Conservation (phyloP, 2,888 invertebrate species). For the Ctena decussata region DNA sequence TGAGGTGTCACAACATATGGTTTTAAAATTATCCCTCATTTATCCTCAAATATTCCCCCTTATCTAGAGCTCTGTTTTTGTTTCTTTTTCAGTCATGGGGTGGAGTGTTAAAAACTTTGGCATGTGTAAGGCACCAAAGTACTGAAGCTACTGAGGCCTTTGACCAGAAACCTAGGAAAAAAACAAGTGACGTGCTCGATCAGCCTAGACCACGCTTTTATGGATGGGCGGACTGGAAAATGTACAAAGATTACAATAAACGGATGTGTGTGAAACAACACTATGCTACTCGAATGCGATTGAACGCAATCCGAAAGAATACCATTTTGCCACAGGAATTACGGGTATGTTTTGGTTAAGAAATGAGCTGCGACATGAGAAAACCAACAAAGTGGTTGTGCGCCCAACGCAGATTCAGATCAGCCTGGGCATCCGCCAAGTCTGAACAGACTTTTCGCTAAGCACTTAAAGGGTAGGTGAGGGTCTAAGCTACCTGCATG, state of each 20-base stretch:
- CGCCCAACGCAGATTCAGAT: too few relatives aligned
- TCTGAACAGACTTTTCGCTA: too few relatives aligned
- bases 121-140: neutral
- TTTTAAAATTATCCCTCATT: too few relatives aligned
- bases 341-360: conserved; percentile 87
- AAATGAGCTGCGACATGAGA: too few relatives aligned
- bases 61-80: neutral
- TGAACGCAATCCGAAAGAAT: conserved; percentile 94
- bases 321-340: conserved; percentile 94
- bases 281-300: conserved; percentile 92
- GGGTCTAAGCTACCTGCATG: too few relatives aligned
- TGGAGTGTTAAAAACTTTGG: neutral
- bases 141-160: neutral
- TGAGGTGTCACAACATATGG: too few relatives aligned
- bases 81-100: neutral
- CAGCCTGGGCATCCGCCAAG: too few relatives aligned
- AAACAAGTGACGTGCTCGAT: neutral
- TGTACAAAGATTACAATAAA: conserved; percentile 95
- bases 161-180: neutral
- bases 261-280: conserved; percentile 92
- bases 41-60: too few relatives aligned
- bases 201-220: conserved; percentile 14
- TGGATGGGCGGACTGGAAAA: conserved; percentile 89
- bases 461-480: too few relatives aligned
- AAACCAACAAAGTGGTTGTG: too few relatives aligned